Evolutionary conservation across 1,140 invertebrate species (phyloP), one percentile per base, ranked within the genome.

Genomic region (Monochamus saltuarius): DNA sequence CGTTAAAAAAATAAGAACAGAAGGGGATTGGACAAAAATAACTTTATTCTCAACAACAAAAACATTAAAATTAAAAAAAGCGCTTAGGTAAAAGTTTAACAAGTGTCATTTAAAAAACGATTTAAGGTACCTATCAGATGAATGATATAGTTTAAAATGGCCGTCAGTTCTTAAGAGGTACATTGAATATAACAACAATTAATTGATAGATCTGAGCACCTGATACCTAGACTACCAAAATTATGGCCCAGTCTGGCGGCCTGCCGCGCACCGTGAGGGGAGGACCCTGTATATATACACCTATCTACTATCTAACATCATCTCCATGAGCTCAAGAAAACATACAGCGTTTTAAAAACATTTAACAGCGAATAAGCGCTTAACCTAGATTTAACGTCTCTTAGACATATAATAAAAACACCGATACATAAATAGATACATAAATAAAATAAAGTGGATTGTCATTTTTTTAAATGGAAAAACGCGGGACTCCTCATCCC

Each of bases 191-290:
- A 71, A 66, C 65, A 67, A 72, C 69, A 65, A 59, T 68, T 70
- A 72, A 72, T 69, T 70, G 66, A 70, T 68, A 72, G 66, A 60
- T 68, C 68, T 72, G 66, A 69, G 70, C 68, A 70, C 70, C 66
- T 69, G 66, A 67, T 69, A 69, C 61, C 64, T 66, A 66, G 68
- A 66, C 70, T 72, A 70, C 66, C 62, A 69, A 59, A 60, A 61
- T 59, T 65, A 39, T 69, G 67, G 68, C 70, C 65, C 70, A 70
- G 64, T 68, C 64, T 62, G 60, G 59, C 40, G 49, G 59, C 60
- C 60, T 55, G 49, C 36, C 36, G 16, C 55, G 13, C 35, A 34
- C 38, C 45, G n/a, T n/a, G n/a, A n/a, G 40, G 42, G 45, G 19
- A n/a, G 39, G 37, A 35, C 53, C 16, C 45, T 45, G 40, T 45